Conservation (phyloP, 2,113 vertebrate genomes). For the Tinamus guttatus region DNA sequence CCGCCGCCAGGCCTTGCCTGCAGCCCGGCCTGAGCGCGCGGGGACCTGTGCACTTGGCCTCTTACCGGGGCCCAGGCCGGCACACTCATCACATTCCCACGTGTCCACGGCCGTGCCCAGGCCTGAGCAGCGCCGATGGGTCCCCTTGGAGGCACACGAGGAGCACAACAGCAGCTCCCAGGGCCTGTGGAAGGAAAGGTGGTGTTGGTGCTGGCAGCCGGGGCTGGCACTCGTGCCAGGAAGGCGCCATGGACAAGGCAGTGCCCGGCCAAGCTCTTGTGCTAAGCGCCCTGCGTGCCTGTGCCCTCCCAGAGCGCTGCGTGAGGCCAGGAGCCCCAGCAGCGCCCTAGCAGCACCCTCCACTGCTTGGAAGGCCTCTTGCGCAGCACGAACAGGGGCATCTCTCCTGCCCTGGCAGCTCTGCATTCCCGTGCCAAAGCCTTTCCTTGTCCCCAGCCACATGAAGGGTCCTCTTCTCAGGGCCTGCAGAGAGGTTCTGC, state of each 20-base stretch:
- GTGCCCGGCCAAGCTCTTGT: neutral
- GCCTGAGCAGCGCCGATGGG: fast-evolving
- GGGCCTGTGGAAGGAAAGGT: neutral
- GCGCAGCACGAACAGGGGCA: no score
- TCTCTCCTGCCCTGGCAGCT: no score
- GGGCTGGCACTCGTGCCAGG: no score
- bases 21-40: no score
- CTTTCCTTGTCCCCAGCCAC: no score
- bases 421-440: no score
- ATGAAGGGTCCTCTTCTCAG: no score
- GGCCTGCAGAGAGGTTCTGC: no score
- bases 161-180: neutral
- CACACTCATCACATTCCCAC: neutral
- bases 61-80: neutral
- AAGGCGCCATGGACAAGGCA: neutral
- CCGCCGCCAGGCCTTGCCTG: no score
- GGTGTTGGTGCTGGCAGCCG: neutral
- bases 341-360: neutral
- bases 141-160: neutral
- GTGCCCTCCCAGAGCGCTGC: fast-evolving
- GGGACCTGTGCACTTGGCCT: neutral
- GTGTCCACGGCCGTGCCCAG: fast-evolving
- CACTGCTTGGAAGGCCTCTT: no score
- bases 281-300: neutral
- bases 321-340: fast-evolving